These are phyloP conservation scores for Diarsia dahlii DNA, from an alignment of 2,888 invertebrate species.

Conservation along the genomic window DNA sequence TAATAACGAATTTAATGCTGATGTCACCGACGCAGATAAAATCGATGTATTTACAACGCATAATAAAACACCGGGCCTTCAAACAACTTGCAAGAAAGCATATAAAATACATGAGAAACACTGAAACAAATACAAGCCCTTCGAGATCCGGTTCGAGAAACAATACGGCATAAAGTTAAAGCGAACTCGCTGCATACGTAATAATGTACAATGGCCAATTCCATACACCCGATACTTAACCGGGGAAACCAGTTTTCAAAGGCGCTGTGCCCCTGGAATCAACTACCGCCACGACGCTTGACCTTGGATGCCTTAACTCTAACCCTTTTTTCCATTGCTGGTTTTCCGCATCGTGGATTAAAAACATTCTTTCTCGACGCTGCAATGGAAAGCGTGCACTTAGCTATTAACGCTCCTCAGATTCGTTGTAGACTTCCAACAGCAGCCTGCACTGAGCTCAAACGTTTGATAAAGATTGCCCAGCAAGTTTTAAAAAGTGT, in stretches of 20 bases:
- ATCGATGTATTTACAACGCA: slow-evolving; percentile 27
- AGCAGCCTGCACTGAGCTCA: slow-evolving; percentile 32
- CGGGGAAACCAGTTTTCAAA: slow-evolving; percentile 76
- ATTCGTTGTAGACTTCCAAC: slow-evolving; percentile 24
- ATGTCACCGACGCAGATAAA: slow-evolving; percentile 49
- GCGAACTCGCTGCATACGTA: slow-evolving; percentile 69
- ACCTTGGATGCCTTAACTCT: slow-evolving; percentile 65
- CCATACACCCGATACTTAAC: slow-evolving; percentile 69
- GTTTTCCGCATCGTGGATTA: slow-evolving; percentile 43
- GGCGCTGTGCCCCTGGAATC: slow-evolving; percentile 62
- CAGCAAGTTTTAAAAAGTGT: slow-evolving; percentile 32
- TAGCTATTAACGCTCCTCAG: slow-evolving; percentile 18
- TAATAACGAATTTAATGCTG: slow-evolving; percentile 42
- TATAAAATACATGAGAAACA: slow-evolving; percentile 55
- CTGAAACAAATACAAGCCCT: slow-evolving; percentile 53
- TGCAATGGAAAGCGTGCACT: slow-evolving; percentile 61
- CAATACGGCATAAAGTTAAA: slow-evolving; percentile 70
- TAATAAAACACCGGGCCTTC: slow-evolving; percentile 42
- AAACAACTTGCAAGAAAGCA: slow-evolving; percentile 50
- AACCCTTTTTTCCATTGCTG: slow-evolving; percentile 36
- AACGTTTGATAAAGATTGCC: slow-evolving; percentile 38
- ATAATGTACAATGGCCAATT: slow-evolving; percentile 72
- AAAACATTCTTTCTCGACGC: slow-evolving; percentile 45
- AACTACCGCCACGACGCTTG: slow-evolving; percentile 54
- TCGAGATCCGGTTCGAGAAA: slow-evolving; percentile 67